These are phyloP conservation scores for Papilio demoleus DNA, from an alignment of 2,888 invertebrate genomes.

Conservation along the genomic window DNA sequence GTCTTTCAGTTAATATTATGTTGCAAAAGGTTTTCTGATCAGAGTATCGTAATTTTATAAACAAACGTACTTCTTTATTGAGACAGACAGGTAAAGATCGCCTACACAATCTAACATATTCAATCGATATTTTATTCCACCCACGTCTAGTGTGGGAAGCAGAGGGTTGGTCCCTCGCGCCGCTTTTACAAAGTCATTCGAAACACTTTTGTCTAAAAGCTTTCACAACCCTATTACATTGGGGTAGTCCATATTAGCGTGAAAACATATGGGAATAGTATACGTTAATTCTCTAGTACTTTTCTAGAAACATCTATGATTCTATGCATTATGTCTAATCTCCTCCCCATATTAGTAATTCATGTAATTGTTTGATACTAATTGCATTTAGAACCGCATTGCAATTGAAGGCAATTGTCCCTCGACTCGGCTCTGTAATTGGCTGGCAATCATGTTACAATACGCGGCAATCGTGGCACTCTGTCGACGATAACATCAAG, in stretches of 20 bases:
- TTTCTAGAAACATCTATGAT: constrained; percentile 6
- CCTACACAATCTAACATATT: constrained; percentile 5
- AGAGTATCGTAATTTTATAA: background rate
- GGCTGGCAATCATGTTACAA: background rate
- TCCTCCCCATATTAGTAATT: background rate
- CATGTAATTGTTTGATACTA: constrained; percentile 18
- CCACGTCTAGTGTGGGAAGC: constrained; percentile 13
- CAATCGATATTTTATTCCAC: constrained; percentile 15
- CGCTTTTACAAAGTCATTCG: background rate
- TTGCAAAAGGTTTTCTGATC: background rate
- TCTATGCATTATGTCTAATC: background rate
- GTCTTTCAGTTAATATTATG: background rate
- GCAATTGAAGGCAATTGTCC: constrained; percentile 14
- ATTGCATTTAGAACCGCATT: constrained; percentile 8
- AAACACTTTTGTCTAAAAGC: constrained; percentile 7
- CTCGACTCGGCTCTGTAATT: constrained; percentile 12
- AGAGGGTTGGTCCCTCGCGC: constrained; percentile 9
- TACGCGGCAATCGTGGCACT: constrained; percentile 1
- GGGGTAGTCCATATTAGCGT: background rate
- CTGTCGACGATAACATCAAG: background rate
- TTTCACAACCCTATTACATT: constrained; percentile 1
- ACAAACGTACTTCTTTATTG: background rate
- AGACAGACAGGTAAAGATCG: constrained; percentile 6
- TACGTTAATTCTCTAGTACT: background rate
- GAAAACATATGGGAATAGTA: background rate